Percentiles rank a stretch among this genome's conserved stretches.
Conservation (phyloP, 2,888 invertebrate genomes). For the Trissonchulus latispiculum region DNA sequence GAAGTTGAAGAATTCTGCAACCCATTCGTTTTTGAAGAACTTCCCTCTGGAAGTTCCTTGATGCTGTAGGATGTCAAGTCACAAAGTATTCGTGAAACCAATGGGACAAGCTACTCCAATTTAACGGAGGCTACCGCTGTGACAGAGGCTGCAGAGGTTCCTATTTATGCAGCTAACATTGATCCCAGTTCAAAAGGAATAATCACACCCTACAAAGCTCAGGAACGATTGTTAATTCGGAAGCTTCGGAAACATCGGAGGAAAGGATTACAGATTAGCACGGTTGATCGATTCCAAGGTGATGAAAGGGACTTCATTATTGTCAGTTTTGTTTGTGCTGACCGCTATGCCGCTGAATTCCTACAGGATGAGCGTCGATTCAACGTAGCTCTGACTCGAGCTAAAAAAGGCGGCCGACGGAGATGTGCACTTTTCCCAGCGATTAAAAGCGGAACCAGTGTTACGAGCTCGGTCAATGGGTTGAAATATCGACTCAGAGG, state of each 20-base stretch:
- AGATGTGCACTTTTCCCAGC: no score
- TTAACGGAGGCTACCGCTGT: no score
- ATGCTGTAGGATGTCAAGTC: no score
- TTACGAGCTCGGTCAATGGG: no score
- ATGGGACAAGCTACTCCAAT: no score
- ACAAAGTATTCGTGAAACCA: no score
- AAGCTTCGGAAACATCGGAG: neutral
- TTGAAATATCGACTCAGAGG: no score
- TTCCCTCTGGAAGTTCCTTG: no score
- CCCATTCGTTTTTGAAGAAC: no score
- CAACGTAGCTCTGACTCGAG: neutral
- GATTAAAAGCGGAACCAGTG: no score
- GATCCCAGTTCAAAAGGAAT: neutral
- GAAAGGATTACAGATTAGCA: neutral
- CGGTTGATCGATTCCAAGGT: neutral
- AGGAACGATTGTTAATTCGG: neutral
- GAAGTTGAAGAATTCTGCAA: neutral
- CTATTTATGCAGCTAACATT: neutral
- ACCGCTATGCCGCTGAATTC: neutral
- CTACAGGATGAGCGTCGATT: neutral
- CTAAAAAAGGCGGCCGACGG: neutral
- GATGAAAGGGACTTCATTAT: neutral
- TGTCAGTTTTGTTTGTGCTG: neutral
- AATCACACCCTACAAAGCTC: neutral
- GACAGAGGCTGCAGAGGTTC: neutral